These are phyloP conservation scores for Molossus molossus DNA, from an alignment of 2,797 vertebrate species.

Conservation along the genomic window DNA sequence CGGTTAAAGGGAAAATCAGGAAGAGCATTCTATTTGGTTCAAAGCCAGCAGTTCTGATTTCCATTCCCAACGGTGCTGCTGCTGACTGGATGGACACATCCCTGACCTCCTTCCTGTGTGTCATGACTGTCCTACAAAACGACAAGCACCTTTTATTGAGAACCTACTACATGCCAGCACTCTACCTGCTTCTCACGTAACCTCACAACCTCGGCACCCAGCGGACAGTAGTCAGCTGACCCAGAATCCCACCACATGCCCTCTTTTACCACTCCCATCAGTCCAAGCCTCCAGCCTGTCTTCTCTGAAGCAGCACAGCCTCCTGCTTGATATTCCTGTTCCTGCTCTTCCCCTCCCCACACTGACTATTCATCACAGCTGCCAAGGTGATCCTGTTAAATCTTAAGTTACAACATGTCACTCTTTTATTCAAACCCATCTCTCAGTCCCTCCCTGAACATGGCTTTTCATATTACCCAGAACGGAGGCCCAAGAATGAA, in stretches of 20 bases:
- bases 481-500: not conserved
- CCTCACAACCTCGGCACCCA: not conserved
- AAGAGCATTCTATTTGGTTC: not conserved
- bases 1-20: slow-evolving; percentile 41
- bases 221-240: not conserved
- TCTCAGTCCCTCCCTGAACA: accelerated
- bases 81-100: not conserved
- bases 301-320: not conserved
- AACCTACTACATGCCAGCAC: not conserved
- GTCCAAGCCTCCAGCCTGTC: not conserved
- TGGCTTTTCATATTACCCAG: not conserved
- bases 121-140: not conserved
- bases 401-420: not conserved
- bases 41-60: not conserved
- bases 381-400: not conserved
- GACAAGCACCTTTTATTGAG: not conserved
- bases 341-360: not conserved
- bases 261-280: not conserved
- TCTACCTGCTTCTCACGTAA: accelerated
- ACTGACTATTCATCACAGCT: not conserved
- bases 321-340: not conserved
- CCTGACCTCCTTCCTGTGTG: not conserved
- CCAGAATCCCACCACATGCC: not conserved
- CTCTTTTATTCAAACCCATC: not conserved
- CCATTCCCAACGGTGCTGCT: not conserved